These are phyloP conservation scores for Agapostemon virescens DNA, from an alignment of 2,888 invertebrate genomes.

Conservation along the genomic window DNA sequence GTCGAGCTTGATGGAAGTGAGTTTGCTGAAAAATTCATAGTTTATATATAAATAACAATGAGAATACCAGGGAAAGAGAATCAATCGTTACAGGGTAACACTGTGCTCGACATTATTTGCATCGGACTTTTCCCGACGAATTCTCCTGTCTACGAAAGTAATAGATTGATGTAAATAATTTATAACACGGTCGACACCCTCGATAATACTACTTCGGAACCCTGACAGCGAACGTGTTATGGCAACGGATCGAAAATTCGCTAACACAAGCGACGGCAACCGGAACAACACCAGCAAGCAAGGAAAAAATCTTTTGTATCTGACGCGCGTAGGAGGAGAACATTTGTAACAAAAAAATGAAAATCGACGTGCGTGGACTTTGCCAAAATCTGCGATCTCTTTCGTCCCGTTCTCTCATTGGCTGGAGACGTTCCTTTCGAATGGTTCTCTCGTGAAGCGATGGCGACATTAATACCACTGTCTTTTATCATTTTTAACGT, in stretches of 20 bases:
- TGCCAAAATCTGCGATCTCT: background rate
- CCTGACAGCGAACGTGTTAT: slow-evolving; percentile 2
- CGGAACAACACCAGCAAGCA: background rate
- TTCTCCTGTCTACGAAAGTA: background rate
- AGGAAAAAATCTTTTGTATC: slow-evolving; percentile 10
- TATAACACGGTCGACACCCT: background rate
- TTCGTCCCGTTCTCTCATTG: background rate
- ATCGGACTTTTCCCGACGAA: background rate
- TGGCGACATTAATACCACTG: background rate
- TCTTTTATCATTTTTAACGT: too few relatives aligned
- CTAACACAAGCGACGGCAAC: background rate
- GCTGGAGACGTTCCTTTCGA: background rate
- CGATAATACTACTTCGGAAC: background rate
- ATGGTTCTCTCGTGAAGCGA: background rate
- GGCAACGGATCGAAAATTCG: slow-evolving; percentile 14
- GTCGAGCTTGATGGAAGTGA: background rate
- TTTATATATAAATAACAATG: background rate
- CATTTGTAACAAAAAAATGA: slow-evolving; percentile 1
- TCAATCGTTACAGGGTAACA: slow-evolving; percentile 5
- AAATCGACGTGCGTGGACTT: background rate
- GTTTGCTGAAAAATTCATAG: slow-evolving; percentile 2
- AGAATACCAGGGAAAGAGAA: background rate
- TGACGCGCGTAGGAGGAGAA: background rate
- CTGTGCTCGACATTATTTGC: slow-evolving; percentile 9
- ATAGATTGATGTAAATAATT: background rate